Evolutionary conservation across 2,797 vertebrate genomes (phyloP), one percentile per base, ranked within the genome.

Genomic region (Gadopsis marmoratus): DNA sequence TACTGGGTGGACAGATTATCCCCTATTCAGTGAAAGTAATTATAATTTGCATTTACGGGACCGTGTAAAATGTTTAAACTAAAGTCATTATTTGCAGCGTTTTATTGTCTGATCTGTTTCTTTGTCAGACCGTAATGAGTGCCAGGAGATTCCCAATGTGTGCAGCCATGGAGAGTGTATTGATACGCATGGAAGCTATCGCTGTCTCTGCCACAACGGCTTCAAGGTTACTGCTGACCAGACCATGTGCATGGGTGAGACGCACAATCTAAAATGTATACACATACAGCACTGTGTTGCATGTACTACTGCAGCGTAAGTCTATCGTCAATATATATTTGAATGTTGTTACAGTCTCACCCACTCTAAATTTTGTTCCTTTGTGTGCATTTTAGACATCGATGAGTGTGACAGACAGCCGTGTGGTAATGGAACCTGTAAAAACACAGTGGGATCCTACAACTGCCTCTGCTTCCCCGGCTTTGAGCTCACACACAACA

Each of bases 381-480:
- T 70, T 69, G 17, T 74, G 33, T 39, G 19, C 78, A 1, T 77
- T 73, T 19, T 86, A 99, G 97, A 98, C 72, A 95, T 98, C 0
- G 96, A 99, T 1, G 97, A 99, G 88, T 99, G 98, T 41, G 97
- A 98, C 92, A 90, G 93, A 16, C 97, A 97, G 89, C 97, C 96
- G 0, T 98, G 97, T 14, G 96, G 97, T 4, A 99, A 98, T 0
- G 97, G 98, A 0, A 98, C 97, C 54, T 99, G 97, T 86, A 98
- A 97, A 93, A 99, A 99, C 93, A 97, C 96, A 0, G 95, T 97
- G 11, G 97, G 98, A 74, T 99, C 98, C 91, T 99, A 98, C 93
- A 96, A 96, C 95, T 99, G 97, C 85, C 96, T 98, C 63, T 99
- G 97, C 92, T 97, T 98, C 94, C 96, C 95, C 0, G 97, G 97